phyloP scores from a whole-genome alignment of 2,797 vertebrate species.

The Babyrousa celebensis region DNA sequence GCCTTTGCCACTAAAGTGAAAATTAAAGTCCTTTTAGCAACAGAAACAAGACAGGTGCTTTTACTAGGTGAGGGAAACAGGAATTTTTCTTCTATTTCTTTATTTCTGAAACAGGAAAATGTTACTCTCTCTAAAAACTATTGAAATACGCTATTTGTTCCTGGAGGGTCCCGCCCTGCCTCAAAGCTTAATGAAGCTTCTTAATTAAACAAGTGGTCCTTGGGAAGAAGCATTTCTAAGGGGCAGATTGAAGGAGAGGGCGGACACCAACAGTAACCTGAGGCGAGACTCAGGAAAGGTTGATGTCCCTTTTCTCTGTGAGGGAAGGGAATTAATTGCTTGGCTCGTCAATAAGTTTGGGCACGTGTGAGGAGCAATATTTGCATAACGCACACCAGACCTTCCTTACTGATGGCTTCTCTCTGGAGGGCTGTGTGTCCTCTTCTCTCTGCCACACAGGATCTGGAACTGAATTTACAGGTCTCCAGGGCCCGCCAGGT shows the following conservation, averaged over 20 bases:
- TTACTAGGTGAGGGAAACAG: not conserved
- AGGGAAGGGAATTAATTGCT: slow-evolving; percentile 60
- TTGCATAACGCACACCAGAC: not conserved
- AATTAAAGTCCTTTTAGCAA: not conserved
- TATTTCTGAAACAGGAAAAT: slow-evolving; percentile 50
- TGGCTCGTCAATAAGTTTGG: slow-evolving; percentile 36
- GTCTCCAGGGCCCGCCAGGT: slow-evolving; percentile 65
- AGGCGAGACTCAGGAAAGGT: not conserved
- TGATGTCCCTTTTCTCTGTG: fast-evolving
- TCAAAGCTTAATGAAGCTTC: slow-evolving; percentile 50
- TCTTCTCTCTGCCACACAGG: not conserved
- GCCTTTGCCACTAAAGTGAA: not conserved
- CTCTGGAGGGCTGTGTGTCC: slow-evolving; percentile 33
- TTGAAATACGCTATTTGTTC: not conserved
- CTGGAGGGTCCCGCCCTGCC: not conserved
- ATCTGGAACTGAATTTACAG: slow-evolving; percentile 61
- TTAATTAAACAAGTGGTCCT: slow-evolving; percentile 62
- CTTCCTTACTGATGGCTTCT: slow-evolving; percentile 19
- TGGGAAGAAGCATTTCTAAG: not conserved
- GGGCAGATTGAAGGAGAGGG: not conserved
- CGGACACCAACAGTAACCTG: not conserved
- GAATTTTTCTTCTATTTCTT: not conserved
- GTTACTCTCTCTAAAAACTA: not conserved
- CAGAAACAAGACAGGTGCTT: not conserved
- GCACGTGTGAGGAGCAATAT: not conserved